A percentile compares a stretch with the other conserved stretches of the same genome.
Evolutionary conservation across 2,888 invertebrate genomes (phyloP).

Genomic region (Dione vanillae): DNA sequence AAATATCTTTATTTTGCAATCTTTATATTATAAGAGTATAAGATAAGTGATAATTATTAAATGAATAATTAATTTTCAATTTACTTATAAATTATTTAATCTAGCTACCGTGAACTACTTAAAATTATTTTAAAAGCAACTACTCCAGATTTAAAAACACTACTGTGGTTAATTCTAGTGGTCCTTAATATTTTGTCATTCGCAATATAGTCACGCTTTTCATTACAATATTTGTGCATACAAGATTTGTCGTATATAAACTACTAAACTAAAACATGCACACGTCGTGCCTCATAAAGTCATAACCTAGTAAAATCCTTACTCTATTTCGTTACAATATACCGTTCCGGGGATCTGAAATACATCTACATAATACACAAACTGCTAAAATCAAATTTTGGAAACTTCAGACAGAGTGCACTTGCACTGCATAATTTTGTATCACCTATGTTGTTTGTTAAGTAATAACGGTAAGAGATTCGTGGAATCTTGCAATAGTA

Average conservation of each 20-base stretch:
- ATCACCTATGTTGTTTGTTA: constrained; percentile 1
- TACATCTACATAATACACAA: constrained; percentile 35
- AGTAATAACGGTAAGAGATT: background rate
- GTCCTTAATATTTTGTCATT: too few relatives aligned
- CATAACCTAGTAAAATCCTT: constrained; percentile 16
- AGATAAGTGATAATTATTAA: too few relatives aligned
- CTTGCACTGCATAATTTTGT: constrained; percentile 20
- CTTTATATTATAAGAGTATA: too few relatives aligned
- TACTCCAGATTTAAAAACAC: too few relatives aligned
- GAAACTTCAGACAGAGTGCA: constrained; percentile 17
- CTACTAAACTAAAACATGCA: background rate
- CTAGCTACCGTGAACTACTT: too few relatives aligned
- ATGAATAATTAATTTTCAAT: too few relatives aligned
- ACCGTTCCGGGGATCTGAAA: constrained; percentile 6
- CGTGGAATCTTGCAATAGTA: background rate
- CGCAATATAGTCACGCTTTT: too few relatives aligned
- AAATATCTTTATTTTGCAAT: too few relatives aligned
- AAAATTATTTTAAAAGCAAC: too few relatives aligned
- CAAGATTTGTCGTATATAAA: background rate
- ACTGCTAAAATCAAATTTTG: constrained; percentile 29
- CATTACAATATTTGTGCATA: too few relatives aligned
- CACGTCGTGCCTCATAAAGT: background rate
- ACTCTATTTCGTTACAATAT: background rate
- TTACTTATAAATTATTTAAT: too few relatives aligned
- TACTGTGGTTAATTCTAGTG: too few relatives aligned